Base-by-base conservation (phyloP, 2,113 vertebrate genomes). In the Cinclus mexicanus region DNA sequence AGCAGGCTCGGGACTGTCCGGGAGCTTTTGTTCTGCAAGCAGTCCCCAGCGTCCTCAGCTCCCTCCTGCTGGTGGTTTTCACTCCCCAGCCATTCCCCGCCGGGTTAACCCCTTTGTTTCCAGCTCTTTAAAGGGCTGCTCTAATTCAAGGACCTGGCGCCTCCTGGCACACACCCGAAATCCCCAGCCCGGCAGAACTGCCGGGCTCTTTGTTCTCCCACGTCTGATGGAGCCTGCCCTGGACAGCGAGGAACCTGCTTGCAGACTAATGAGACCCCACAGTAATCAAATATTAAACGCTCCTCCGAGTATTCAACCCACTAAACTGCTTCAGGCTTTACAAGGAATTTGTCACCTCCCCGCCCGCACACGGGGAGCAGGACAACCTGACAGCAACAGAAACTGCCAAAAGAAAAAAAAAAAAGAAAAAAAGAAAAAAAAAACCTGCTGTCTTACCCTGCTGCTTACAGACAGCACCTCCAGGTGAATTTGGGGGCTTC, bases 261-360 rank as follows among this genome's bases (percentile, higher is more conserved):
- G n/a, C 25, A 42, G 56, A 14, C 31, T 8, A 68, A 68, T 35
- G 81, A 92, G 93, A 72, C 33, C 70, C 83, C 22, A 23, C 44
- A 90, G 86, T 35, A 76, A 95, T 79, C 70, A 91, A 96, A 95
- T 49, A 94, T 90, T 85, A 49, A 95, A 76, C 50, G 37, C 26
- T 71, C 84, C 84, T 78, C n/a, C 4, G 67, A 83, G 87, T 35
- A 42, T 84, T 87, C 71, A 60, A 91, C 63, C 65, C 78, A 79
- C 47, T 63, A 28, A 89, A 91, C 9, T 15, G 49, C 85, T 87
- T 19, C 87, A 83, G 93, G 78, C 70, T 87, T 72, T 76, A 56
- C 87, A 84, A 64, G 84, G 78, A 39, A 49, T 84, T 83, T 91
- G 74, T 64, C 92, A 94, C 89, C 64, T 96, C 72, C 41, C 1